These are phyloP conservation scores for Chionis minor DNA, from an alignment of 2,113 vertebrate genomes.

Conservation along the genomic window DNA sequence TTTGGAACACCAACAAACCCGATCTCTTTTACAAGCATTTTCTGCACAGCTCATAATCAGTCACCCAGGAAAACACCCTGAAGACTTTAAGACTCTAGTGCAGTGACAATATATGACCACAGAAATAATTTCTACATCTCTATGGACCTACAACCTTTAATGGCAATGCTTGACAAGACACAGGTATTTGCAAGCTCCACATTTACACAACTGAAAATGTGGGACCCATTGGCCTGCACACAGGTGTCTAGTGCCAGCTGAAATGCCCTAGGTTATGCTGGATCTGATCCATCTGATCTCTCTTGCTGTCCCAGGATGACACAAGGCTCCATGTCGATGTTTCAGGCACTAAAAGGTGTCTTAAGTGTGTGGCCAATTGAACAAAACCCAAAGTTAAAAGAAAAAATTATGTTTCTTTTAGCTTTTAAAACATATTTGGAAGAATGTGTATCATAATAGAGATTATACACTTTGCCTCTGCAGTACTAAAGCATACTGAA, in stretches of 20 bases:
- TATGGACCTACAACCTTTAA: neutral
- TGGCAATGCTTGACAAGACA: neutral
- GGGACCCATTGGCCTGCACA: neutral
- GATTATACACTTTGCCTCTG: neutral
- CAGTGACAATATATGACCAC: neutral
- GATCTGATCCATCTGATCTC: neutral
- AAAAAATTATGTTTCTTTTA: neutral
- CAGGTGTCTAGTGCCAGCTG: neutral
- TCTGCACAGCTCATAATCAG: neutral
- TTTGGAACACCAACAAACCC: constrained; percentile 2
- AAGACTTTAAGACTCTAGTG: neutral
- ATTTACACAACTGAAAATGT: neutral
- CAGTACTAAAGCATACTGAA: neutral
- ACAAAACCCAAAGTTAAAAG: neutral
- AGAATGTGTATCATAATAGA: neutral
- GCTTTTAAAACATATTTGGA: neutral
- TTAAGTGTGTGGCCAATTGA: neutral
- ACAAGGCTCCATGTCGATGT: neutral
- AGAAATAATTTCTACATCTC: neutral
- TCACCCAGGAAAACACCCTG: neutral
- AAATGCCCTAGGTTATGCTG: neutral
- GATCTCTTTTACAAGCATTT: neutral
- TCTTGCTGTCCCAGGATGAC: neutral
- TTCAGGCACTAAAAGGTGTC: neutral
- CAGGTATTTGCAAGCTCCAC: neutral